phyloP scores from a whole-genome alignment of 2,797 vertebrate genomes.

The Pseudopleuronectes americanus region DNA sequence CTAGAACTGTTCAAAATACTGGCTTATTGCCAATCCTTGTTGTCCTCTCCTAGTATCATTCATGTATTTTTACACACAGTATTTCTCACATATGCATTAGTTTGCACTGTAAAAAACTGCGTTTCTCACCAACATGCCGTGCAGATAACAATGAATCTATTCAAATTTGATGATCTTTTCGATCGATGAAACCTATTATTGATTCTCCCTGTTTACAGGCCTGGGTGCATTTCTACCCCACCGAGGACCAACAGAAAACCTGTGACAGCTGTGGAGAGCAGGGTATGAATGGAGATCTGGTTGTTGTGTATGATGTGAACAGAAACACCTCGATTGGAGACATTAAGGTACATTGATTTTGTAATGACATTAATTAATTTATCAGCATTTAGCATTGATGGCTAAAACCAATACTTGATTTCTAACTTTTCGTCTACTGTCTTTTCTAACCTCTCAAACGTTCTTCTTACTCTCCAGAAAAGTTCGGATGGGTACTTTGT shows the following conservation, averaged over 20 bases:
- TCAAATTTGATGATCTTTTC: not conserved
- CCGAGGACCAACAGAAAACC: conserved; percentile 75
- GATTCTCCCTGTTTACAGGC: conserved; percentile 64
- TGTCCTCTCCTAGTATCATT: not conserved
- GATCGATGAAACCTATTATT: not conserved
- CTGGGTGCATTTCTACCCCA: conserved; percentile 81
- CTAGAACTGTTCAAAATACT: too few relatives aligned
- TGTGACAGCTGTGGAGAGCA: conserved; percentile 75
- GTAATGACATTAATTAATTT: not conserved
- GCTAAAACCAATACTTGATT: not conserved
- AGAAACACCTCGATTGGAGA: conserved; percentile 72
- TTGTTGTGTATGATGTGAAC: conserved; percentile 82
- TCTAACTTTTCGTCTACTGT: not conserved
- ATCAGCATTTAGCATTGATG: not conserved
- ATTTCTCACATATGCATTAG: not conserved
- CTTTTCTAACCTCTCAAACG: not conserved
- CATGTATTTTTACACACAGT: not conserved
- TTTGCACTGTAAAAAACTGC: not conserved
- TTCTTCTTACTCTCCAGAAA: conserved; percentile 49
- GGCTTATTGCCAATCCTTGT: too few relatives aligned
- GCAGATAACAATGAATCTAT: not conserved
- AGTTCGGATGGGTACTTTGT: conserved; percentile 79
- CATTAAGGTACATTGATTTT: conserved; percentile 67
- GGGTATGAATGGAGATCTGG: conserved; percentile 83
- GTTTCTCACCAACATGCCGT: not conserved